Base-by-base conservation (phyloP, 2,113 vertebrate genomes). In the Saccopteryx leptura region DNA sequence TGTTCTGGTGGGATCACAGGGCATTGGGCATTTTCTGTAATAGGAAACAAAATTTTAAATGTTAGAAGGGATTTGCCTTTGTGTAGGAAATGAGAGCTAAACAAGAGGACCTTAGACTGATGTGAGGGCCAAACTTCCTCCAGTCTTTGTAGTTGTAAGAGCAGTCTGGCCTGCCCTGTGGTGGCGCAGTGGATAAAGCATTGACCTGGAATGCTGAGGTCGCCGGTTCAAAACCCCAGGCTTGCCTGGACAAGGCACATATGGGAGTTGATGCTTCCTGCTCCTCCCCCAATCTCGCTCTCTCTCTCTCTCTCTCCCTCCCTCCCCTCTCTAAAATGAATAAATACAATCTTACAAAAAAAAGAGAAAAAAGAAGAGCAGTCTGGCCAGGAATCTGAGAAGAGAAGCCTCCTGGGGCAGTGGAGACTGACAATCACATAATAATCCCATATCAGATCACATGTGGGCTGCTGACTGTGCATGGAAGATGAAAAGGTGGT, bases 1-100 rank as follows among this genome's bases (percentile, higher is more conserved):
- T 71, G 17, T 60, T n/a, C 7, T 68, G 12, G 24, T 78, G 63
- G 21, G 63, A 9, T 24, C 33, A 39, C 0, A 24, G 9, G 66
- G 6, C 15, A 71, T 10, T 6, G 50, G 54, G 7, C 11, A 58
- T 75, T 88, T 88, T 82, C 56, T 81, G 1, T 33, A 63, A 92
- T 78, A 85, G n/a, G 17, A 91, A 74, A 15, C n/a, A 18, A 75
- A 96, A 85, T 46, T 4, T 39, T 19, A 74, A 88, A n/a, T 84
- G 17, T 84, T 17, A 76, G 72, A 75, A 88, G 46, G 31, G 2
- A 7, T 26, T 31, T 23, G 7, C 7, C 14, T 60, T 31, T 14
- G 23, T 71, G 39, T 2, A 1, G 18, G 92, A 78, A 26, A 17
- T n/a, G 60, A 87, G 46, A n/a, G 54, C 17, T 54, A 31, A 63